These are phyloP conservation scores for Aphidoletes aphidimyza DNA, from an alignment of 2,888 invertebrate species.

Conservation along the genomic window DNA sequence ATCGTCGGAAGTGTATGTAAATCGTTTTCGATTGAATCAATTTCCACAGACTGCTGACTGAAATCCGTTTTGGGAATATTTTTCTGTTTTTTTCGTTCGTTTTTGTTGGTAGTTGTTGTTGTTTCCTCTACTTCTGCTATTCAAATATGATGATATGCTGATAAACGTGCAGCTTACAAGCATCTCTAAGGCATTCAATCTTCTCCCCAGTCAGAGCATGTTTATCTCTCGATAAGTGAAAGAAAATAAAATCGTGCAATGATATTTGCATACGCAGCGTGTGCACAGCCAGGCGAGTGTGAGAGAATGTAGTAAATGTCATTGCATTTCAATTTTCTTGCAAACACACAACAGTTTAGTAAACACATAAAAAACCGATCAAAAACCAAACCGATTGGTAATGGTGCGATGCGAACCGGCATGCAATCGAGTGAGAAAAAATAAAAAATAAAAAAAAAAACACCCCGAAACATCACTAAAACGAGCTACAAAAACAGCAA, in stretches of 20 bases:
- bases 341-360: not conserved
- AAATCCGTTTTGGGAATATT: not conserved
- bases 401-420: not conserved
- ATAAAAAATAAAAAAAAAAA: not conserved
- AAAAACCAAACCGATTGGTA: not conserved
- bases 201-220: not conserved
- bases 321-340: slow-evolving; percentile 53
- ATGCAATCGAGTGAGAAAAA: not conserved
- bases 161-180: not conserved
- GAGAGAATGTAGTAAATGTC: slow-evolving; percentile 35
- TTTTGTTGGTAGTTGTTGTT: too few species aligned
- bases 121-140: too few species aligned
- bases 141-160: not conserved
- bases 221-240: not conserved
- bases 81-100: not conserved
- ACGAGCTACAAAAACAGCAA: slow-evolving; percentile 4
- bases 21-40: slow-evolving; percentile 40
- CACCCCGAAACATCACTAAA: too few species aligned
- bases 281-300: not conserved
- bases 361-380: slow-evolving; percentile 33
- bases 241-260: slow-evolving; percentile 36
- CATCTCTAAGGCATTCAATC: slow-evolving; percentile 9
- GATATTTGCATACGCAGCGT: slow-evolving; percentile 43
- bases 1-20: not conserved
- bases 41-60: not conserved